Evolutionary conservation across 2,888 invertebrate genomes (phyloP).

Genomic region (Penaeus monodon): DNA sequence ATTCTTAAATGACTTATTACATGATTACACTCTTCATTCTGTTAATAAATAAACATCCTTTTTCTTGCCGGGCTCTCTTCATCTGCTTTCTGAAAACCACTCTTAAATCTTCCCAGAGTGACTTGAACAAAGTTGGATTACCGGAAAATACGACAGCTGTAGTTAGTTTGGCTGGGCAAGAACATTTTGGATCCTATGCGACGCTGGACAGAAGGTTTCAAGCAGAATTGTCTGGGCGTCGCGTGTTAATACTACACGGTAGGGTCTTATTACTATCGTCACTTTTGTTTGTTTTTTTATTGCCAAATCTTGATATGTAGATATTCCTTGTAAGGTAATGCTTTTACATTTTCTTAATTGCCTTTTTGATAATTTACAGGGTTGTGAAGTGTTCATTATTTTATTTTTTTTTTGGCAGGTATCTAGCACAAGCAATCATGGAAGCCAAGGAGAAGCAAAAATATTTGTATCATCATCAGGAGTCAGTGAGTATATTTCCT

Average conservation of each 20-base stretch:
- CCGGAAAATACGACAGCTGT: constrained; percentile 82
- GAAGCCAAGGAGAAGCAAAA: constrained; percentile 75
- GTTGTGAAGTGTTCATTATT: no score
- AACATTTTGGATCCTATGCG: constrained; percentile 85
- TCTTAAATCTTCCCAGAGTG: constrained; percentile 72
- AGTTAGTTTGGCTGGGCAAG: constrained; percentile 90
- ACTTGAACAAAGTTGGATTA: constrained; percentile 79
- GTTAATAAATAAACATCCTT: no score
- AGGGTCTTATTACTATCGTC: neutral
- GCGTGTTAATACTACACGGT: constrained; percentile 83
- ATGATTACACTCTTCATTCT: no score
- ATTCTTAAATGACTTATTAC: no score
- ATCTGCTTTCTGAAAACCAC: no score
- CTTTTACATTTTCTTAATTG: no score
- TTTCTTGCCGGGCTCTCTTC: no score
- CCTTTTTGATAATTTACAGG: no score
- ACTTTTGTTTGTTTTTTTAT: neutral
- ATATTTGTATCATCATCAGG: constrained; percentile 88
- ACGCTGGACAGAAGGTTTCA: constrained; percentile 87
- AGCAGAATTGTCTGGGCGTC: constrained; percentile 89
- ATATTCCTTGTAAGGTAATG: no score
- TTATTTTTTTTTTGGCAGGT: constrained; percentile 34
- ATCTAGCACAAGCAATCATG: constrained; percentile 79
- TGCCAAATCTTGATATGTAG: no score
- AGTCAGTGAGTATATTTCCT: constrained; percentile 76